Evolutionary conservation across 2,797 vertebrate species (phyloP), one percentile per base, ranked within the genome.

Genomic region (Enteromius argenteus): DNA sequence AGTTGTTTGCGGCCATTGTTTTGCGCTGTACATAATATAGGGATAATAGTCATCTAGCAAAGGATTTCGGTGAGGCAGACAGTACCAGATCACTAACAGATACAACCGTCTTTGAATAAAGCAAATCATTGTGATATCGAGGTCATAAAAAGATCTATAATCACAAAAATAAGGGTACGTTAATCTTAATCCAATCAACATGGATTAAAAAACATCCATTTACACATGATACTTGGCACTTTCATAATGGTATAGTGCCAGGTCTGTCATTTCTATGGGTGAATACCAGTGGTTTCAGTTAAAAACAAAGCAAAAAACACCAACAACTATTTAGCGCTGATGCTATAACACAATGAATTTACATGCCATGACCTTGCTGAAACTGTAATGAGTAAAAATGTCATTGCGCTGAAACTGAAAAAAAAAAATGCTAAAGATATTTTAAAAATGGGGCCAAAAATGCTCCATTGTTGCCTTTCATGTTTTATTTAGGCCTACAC

Each of bases 21-120:
- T 27, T 27, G 27, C 27, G 27, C 27, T 27, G 27, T 27, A 27
- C 27, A 27, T 27, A 27, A 27, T 27, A 27, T 27, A 27, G 3
- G 4, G 6, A 51, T 69, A 42, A 77, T 30, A 69, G 42, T n/a
- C 0, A 9, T 69, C 23, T 60, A 66, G 27, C 13, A 37, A 81
- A 42, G 23, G 69, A 37, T 37, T 67, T 72, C 17, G 23, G 53
- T n/a, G 23, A 44, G 56, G 72, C 75, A 85, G 53, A 19, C 42
- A 27, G 19, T 62, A 44, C 13, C 37, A 81, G 84, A 85, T 81
- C 46, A 35, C 5, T 62, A 81, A 60, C 49, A 81, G 74, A 86
- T 78, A 81, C 30, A 32, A 39, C 4, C 21, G 44, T 23, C 27
- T 82, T 71, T 53, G 42, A 85, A 49, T 87, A 86, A 88, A 89